Conservation (phyloP, 2,113 vertebrate genomes). For the Lycaon pictus region DNA sequence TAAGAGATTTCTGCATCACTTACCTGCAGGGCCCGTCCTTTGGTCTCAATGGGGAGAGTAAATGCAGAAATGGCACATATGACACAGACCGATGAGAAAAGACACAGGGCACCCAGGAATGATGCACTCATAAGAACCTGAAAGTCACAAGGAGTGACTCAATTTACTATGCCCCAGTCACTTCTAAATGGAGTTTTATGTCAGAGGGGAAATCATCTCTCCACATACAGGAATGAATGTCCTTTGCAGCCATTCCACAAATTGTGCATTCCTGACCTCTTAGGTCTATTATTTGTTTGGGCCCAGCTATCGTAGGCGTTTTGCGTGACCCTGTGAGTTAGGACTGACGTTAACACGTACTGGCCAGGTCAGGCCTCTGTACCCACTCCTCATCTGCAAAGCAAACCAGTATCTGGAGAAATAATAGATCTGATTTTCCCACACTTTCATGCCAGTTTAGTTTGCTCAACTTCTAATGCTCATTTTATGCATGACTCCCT, state of each 20-base stretch:
- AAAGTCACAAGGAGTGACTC: not conserved
- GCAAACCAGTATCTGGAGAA: not conserved
- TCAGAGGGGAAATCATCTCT: not conserved
- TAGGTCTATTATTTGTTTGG: not conserved
- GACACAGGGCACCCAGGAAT: conserved; percentile 90
- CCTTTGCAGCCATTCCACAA: not conserved
- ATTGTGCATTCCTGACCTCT: not conserved
- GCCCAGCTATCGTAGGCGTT: not conserved
- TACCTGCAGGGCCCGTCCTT: conserved; percentile 94
- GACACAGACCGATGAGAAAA: conserved; percentile 90
- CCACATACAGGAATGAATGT: not conserved
- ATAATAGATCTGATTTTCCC: not conserved
- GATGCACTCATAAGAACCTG: conserved; percentile 95
- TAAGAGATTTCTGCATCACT: conserved; percentile 16
- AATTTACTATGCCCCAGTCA: not conserved
- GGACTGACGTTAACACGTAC: too few species aligned
- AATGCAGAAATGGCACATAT: conserved; percentile 90
- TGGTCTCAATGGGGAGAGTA: conserved; percentile 95
- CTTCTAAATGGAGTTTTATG: not conserved
- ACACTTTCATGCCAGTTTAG: not conserved
- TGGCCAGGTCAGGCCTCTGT: not conserved
- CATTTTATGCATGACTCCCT: too few species aligned
- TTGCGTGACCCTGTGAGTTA: not conserved
- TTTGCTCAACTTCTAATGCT: not conserved
- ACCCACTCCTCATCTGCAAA: not conserved